phyloP scores from a whole-genome alignment of 2,113 vertebrate genomes.

The Hucho hucho region DNA sequence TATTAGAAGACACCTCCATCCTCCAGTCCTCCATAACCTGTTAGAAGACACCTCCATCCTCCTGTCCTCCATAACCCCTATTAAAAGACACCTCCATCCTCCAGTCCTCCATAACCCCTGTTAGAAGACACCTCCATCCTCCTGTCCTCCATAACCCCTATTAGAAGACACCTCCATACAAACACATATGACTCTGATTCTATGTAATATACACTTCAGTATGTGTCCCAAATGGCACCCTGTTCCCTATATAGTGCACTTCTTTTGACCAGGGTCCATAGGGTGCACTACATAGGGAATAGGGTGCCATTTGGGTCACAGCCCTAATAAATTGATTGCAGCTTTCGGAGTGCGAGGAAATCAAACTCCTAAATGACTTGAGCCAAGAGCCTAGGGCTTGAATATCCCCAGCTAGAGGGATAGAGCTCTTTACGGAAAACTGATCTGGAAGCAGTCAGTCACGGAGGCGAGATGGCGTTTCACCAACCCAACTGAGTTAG shows the following conservation, averaged over 20 bases:
- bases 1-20: constrained; percentile 11
- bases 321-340: neutral
- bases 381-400: constrained; percentile 19
- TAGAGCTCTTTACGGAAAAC: constrained; percentile 12
- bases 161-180: constrained; percentile 44
- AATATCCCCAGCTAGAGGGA: constrained; percentile 14
- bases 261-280: neutral
- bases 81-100: constrained; percentile 15
- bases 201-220: constrained; percentile 16
- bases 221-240: constrained; percentile 38
- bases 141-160: constrained; percentile 3
- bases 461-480: constrained; percentile 29
- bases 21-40: constrained; percentile 24
- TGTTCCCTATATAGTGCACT: constrained; percentile 7
- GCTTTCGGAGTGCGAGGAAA: constrained; percentile 44
- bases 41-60: constrained; percentile 16
- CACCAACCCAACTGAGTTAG: constrained; percentile 36
- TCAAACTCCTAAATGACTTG: constrained; percentile 41
- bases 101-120: too few relatives aligned
- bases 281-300: too few relatives aligned
- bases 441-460: constrained; percentile 12
- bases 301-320: neutral
- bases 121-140: neutral
- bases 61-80: constrained; percentile 23
- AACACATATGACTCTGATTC: constrained; percentile 60